phyloP scores from a whole-genome alignment of 2,113 vertebrate genomes.

The Malurus cyaneus region DNA sequence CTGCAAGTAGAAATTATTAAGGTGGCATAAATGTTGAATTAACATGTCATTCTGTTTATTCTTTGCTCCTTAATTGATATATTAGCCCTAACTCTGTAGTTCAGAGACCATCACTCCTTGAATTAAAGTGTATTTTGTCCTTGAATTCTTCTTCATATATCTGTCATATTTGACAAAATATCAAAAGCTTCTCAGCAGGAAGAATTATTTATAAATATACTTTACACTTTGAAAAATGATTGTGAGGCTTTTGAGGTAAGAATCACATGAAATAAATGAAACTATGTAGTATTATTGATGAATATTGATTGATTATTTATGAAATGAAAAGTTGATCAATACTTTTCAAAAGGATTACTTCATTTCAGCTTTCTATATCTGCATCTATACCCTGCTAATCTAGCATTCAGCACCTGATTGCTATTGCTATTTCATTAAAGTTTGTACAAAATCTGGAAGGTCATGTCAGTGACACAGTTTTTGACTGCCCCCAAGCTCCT shows the following conservation, averaged over 20 bases:
- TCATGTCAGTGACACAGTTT: constrained; percentile 52
- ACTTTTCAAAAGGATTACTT: not conserved
- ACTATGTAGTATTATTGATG: not conserved
- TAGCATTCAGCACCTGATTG: not conserved
- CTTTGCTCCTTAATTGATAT: not conserved
- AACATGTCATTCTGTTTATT: not conserved
- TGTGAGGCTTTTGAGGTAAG: not conserved
- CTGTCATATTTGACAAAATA: not conserved
- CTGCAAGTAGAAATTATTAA: not conserved
- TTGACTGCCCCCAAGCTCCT: constrained; percentile 41
- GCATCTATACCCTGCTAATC: not conserved
- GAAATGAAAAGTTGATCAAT: not conserved
- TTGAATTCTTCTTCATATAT: not conserved
- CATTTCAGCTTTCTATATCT: not conserved
- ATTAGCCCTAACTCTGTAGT: not conserved
- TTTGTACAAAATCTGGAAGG: not conserved
- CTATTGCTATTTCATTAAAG: not conserved
- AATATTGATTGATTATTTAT: not conserved
- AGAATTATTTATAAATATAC: not conserved
- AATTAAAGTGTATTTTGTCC: not conserved
- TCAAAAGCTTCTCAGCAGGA: not conserved
- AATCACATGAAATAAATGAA: not conserved
- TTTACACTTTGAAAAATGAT: not conserved
- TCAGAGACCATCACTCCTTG: not conserved
- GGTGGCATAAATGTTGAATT: not conserved